Conservation (phyloP, 2,797 vertebrate species). For the Chloroceryle amazona region DNA sequence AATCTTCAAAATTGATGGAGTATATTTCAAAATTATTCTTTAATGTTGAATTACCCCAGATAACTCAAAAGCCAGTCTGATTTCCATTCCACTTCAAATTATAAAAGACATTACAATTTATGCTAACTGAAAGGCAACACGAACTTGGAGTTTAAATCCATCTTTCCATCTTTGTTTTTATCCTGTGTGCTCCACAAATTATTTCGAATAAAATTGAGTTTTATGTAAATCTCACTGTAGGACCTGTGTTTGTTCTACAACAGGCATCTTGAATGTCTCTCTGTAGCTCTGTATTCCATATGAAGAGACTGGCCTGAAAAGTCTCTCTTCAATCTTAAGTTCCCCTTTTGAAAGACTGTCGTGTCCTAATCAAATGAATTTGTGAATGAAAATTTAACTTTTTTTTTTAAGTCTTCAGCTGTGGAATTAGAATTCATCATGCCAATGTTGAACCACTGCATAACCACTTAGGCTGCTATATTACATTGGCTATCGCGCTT, state of each 20-base stretch:
- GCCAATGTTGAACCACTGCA: conserved; percentile 64
- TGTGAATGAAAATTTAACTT: conserved; percentile 5
- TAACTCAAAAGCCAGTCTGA: background rate
- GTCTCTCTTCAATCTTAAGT: background rate
- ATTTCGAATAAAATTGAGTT: background rate
- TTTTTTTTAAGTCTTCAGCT: conserved; percentile 9
- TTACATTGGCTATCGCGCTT: conserved; percentile 56
- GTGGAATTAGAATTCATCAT: conserved; percentile 18
- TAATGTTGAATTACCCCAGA: background rate
- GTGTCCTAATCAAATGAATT: background rate
- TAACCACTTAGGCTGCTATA: conserved; percentile 49
- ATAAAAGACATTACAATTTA: background rate
- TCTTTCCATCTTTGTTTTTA: background rate
- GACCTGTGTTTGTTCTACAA: background rate
- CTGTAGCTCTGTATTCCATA: background rate
- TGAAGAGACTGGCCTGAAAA: background rate
- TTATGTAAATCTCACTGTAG: background rate
- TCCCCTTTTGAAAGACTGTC: background rate
- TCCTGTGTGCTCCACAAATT: background rate
- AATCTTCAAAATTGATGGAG: background rate
- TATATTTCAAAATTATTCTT: background rate
- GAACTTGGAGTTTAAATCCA: background rate
- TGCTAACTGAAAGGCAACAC: background rate
- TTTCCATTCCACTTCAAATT: background rate
- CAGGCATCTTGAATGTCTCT: background rate